Evolutionary conservation across 2,113 vertebrate species (phyloP).

Genomic region (Vulpes lagopus): DNA sequence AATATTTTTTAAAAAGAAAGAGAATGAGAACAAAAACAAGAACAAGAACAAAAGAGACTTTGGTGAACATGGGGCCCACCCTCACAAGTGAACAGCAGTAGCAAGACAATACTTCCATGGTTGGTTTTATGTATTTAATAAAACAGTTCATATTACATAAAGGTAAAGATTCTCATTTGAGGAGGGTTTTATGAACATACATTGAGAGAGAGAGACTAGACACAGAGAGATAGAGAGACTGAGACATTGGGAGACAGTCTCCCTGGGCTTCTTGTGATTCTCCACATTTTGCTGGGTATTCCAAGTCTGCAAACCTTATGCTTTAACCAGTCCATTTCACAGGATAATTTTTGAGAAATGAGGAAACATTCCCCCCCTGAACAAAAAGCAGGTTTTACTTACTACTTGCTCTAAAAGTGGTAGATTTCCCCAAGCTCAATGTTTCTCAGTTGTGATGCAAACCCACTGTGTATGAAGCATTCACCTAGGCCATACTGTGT

Average conservation of each 20-base stretch:
- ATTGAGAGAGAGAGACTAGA: background rate
- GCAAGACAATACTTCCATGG: background rate
- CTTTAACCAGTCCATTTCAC: background rate
- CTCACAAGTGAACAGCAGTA: background rate
- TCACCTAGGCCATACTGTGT: background rate
- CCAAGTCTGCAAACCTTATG: background rate
- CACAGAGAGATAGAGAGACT: background rate
- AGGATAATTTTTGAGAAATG: background rate
- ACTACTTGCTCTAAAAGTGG: background rate
- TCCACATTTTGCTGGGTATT: background rate
- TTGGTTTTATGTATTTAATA: constrained; percentile 7
- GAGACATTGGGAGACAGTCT: background rate
- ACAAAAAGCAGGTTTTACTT: background rate
- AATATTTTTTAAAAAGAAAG: background rate
- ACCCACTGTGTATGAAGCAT: background rate
- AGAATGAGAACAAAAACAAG: background rate
- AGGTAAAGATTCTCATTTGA: constrained; percentile 4
- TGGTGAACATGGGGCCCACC: background rate
- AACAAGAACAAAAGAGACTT: background rate
- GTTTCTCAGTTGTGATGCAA: constrained; percentile 43
- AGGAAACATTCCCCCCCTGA: background rate
- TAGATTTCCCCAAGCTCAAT: background rate
- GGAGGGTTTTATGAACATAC: background rate
- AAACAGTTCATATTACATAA: constrained; percentile 31
- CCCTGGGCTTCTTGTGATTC: background rate